Conservation (phyloP, 1,140 invertebrate genomes). For the Pogonomyrmex barbatus region DNA sequence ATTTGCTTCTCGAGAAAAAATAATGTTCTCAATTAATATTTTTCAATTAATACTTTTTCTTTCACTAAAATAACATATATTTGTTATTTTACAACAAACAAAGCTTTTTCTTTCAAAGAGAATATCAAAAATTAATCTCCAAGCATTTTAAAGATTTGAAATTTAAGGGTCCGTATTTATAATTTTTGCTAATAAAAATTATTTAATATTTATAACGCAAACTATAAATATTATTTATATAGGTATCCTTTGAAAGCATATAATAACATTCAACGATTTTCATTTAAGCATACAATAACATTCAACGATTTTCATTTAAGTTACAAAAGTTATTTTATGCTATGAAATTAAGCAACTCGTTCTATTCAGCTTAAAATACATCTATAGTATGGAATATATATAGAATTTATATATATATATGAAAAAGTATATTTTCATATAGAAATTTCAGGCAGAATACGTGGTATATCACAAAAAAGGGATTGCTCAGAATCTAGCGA, state of each 20-base stretch:
- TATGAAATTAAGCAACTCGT: background rate
- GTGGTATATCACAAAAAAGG: background rate
- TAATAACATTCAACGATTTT: conserved; percentile 7
- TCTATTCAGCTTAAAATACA: background rate
- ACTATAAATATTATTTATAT: background rate
- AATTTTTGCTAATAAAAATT: conserved; percentile 21
- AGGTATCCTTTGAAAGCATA: background rate
- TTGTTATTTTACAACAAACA: background rate
- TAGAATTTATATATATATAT: background rate
- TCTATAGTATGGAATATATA: background rate
- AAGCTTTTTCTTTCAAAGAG: background rate
- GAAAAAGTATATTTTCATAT: background rate
- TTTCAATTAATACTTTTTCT: background rate
- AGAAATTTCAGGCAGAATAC: background rate
- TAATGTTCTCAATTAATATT: background rate
- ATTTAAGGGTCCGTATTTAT: background rate
- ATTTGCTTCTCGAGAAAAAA: background rate
- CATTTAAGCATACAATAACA: background rate
- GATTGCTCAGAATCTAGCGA: background rate
- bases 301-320: conserved; percentile 6
- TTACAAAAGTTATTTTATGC: conserved; percentile 8
- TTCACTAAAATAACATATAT: background rate
- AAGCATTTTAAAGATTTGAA: background rate
- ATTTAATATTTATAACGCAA: conserved; percentile 20
- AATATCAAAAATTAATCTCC: background rate